Evolutionary conservation across 2,888 invertebrate genomes (phyloP).

Genomic region (Harpalus rufipes): DNA sequence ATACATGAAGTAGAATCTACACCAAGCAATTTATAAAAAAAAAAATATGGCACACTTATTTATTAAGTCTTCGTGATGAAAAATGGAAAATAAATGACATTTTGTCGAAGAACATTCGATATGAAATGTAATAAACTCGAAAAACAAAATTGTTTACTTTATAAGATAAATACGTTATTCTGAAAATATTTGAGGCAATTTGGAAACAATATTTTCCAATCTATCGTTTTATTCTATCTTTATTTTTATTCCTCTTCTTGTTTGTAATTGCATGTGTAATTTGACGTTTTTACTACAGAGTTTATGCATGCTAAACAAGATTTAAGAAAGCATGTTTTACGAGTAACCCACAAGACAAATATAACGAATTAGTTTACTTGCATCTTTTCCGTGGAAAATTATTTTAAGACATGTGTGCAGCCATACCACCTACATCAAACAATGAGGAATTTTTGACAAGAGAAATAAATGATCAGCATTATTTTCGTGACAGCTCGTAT

Average conservation of each 20-base stretch:
- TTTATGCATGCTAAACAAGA: slow-evolving; percentile 6
- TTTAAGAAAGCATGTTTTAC: slow-evolving; percentile 3
- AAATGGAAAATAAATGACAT: neutral
- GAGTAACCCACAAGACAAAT: neutral
- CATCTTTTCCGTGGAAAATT: neutral
- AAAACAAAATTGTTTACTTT: neutral
- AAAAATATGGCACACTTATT: no score
- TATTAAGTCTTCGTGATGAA: neutral
- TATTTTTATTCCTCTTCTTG: neutral
- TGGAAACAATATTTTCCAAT: neutral
- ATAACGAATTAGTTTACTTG: neutral
- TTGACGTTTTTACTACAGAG: neutral
- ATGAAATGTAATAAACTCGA: neutral
- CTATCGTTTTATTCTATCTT: neutral
- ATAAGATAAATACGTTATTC: neutral
- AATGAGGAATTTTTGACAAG: neutral
- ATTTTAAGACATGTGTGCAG: neutral
- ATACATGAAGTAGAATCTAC: no score
- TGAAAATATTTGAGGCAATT: neutral
- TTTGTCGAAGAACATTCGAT: neutral
- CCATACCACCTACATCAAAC: neutral
- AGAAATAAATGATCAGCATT: neutral
- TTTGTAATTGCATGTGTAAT: neutral
- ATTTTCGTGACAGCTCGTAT: neutral
- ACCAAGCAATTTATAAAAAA: no score